These are phyloP conservation scores for Lanistes nyassanus DNA, from an alignment of 1,140 invertebrate genomes.

Conservation along the genomic window DNA sequence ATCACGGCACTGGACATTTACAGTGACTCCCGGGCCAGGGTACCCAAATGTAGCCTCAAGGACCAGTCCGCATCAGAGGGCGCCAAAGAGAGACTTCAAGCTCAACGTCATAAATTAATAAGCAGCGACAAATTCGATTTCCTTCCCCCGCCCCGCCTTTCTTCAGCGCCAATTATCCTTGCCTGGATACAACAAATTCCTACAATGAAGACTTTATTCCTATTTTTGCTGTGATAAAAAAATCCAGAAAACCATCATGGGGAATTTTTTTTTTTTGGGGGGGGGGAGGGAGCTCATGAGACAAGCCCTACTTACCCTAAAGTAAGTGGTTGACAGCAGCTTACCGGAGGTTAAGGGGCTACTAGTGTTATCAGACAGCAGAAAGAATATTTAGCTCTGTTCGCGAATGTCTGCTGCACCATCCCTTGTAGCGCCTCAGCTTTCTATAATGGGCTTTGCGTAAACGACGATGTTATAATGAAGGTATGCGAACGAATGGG, in stretches of 20 bases:
- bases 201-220: slow-evolving; percentile 23
- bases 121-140: slow-evolving; percentile 28
- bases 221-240: slow-evolving; percentile 26
- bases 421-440: too few species aligned
- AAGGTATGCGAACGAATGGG: too few species aligned
- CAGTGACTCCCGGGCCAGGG: slow-evolving; percentile 15
- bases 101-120: slow-evolving; percentile 28
- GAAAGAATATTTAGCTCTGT: too few species aligned
- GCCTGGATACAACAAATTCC: slow-evolving; percentile 24
- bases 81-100: slow-evolving; percentile 17
- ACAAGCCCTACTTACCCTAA: too few species aligned
- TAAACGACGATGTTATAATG: too few species aligned
- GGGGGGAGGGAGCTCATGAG: too few species aligned
- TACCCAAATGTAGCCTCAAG: slow-evolving; percentile 1
- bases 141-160: slow-evolving; percentile 12
- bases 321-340: too few species aligned
- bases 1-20: slow-evolving; percentile 1
- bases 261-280: neutral
- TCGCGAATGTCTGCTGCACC: too few species aligned
- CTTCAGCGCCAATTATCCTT: slow-evolving; percentile 13
- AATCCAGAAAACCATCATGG: slow-evolving; percentile 24
- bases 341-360: too few species aligned
- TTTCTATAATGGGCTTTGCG: too few species aligned
- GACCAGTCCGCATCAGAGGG: slow-evolving; percentile 18
- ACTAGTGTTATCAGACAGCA: too few species aligned